Conservation (phyloP, 2,888 invertebrate genomes). For the Cheilosia variabilis region DNA sequence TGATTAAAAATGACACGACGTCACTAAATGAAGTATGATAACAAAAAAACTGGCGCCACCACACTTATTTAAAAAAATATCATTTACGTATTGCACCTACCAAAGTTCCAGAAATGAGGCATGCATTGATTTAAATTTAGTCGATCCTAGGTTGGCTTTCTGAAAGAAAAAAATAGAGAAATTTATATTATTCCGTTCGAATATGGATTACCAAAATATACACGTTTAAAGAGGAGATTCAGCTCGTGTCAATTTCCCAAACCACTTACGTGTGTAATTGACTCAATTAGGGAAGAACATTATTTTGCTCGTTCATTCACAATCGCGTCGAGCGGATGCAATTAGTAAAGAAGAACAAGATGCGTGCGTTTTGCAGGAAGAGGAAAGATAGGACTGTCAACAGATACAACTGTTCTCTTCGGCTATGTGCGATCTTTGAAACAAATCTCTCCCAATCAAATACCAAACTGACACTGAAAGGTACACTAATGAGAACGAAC, state of each 20-base stretch:
- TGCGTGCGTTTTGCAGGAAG: constrained; percentile 14
- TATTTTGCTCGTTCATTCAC: constrained; percentile 7
- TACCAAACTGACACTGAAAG: constrained; percentile 38
- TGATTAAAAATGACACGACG: background rate
- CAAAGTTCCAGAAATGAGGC: constrained; percentile 50
- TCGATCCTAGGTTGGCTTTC: constrained; percentile 40
- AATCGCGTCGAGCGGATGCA: constrained; percentile 43
- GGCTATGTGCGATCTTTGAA: background rate
- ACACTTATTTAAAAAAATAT: background rate
- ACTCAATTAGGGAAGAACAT: constrained; percentile 45
- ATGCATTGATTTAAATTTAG: constrained; percentile 52
- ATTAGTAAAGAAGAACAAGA: constrained; percentile 37
- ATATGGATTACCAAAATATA: constrained; percentile 3
- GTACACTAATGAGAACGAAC: background rate
- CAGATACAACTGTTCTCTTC: background rate
- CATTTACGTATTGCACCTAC: constrained; percentile 30
- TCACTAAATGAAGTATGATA: constrained; percentile 6
- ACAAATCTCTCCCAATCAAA: constrained; percentile 46
- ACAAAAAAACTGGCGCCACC: constrained; percentile 25
- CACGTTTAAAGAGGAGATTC: constrained; percentile 3
- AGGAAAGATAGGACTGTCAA: background rate
- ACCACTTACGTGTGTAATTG: constrained; percentile 44
- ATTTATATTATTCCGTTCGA: background rate
- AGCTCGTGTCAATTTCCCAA: constrained; percentile 39
- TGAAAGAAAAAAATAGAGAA: constrained; percentile 35